phyloP scores from a whole-genome alignment of 2,797 vertebrate species.

The Acestrorhynchus altus region DNA sequence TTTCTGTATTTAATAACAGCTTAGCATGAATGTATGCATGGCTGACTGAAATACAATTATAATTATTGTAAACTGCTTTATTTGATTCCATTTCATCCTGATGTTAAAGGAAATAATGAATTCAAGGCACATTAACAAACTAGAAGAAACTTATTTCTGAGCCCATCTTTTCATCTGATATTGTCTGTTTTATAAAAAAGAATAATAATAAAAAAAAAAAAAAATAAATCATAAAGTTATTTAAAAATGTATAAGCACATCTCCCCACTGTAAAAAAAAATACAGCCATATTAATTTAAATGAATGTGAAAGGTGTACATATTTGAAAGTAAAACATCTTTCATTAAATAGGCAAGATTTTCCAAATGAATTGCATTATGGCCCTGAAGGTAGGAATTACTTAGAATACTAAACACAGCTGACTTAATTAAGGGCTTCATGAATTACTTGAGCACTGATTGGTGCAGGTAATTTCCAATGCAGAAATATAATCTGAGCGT shows the following conservation, averaged over 20 bases:
- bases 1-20: constrained; percentile 16
- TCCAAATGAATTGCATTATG: constrained; percentile 49
- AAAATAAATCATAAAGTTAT: not conserved
- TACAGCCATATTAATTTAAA: not conserved
- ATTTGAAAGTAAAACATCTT: constrained; percentile 43
- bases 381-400: constrained; percentile 47
- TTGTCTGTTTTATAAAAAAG: too few relatives aligned
- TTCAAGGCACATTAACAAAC: too few relatives aligned
- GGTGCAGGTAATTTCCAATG: not conserved
- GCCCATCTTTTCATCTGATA: too few relatives aligned
- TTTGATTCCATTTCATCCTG: not conserved
- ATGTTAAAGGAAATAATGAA: too few relatives aligned
- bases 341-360: constrained; percentile 52
- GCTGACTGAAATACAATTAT: not conserved
- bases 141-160: too few relatives aligned
- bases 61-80: too few relatives aligned
- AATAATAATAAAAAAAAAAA: too few relatives aligned
- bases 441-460: constrained; percentile 16
- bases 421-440: constrained; percentile 44
- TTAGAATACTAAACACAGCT: constrained; percentile 51
- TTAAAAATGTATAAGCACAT: not conserved
- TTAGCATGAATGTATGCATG: not conserved
- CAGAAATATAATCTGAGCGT: not conserved
- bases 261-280: not conserved
- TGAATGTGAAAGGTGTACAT: constrained; percentile 34